Conservation (phyloP, 2,113 vertebrate species). For the Sisor rabdophorus region DNA sequence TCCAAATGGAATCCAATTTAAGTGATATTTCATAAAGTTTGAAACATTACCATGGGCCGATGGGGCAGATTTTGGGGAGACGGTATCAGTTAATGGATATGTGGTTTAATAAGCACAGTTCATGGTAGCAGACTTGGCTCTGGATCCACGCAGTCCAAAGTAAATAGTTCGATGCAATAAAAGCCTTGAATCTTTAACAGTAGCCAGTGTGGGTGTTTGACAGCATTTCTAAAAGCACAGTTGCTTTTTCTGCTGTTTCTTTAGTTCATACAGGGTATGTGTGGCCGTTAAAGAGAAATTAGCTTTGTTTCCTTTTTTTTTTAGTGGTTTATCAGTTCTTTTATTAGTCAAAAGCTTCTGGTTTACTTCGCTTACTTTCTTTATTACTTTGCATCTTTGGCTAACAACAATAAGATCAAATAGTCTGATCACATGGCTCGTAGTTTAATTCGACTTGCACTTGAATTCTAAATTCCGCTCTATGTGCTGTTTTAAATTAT, state of each 20-base stretch:
- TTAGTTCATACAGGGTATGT: not conserved
- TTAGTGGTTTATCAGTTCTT: not conserved
- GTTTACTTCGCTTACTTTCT: not conserved
- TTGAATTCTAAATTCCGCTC: too few relatives aligned
- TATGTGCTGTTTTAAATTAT: not conserved
- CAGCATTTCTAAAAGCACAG: conserved; percentile 40
- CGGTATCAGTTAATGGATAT: not conserved
- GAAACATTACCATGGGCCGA: too few relatives aligned
- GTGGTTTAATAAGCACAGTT: not conserved
- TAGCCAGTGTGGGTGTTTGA: conserved; percentile 57
- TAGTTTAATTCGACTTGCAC: not conserved
- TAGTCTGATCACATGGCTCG: not conserved
- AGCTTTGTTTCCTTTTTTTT: not conserved
- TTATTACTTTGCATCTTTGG: not conserved
- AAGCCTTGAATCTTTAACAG: not conserved
- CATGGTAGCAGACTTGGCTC: not conserved
- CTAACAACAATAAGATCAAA: not conserved
- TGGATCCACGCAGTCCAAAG: not conserved
- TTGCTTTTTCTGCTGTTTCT: not conserved
- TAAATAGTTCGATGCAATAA: not conserved
- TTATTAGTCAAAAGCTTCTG: too few relatives aligned
- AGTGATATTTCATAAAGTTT: too few relatives aligned
- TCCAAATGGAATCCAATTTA: not conserved
- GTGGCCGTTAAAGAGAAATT: not conserved
- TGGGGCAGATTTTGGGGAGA: too few relatives aligned